Evolutionary conservation across 2,113 vertebrate genomes (phyloP).

Genomic region (Connochaetes taurinus): DNA sequence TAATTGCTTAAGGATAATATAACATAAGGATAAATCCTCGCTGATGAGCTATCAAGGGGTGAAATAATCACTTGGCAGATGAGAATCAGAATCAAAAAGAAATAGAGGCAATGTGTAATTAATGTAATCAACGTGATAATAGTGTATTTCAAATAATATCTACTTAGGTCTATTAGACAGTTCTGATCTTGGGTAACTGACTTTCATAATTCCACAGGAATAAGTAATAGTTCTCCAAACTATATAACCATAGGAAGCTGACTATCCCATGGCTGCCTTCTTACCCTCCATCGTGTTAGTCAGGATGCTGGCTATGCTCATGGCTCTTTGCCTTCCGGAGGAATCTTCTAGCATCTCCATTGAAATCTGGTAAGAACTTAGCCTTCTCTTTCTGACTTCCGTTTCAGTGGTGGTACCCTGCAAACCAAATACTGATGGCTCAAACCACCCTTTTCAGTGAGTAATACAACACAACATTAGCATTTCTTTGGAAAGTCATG

Average conservation of each 20-base stretch:
- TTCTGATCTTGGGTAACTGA: neutral
- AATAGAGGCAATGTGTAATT: neutral
- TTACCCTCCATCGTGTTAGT: slow-evolving; percentile 97
- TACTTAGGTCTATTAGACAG: neutral
- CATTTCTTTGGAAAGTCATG: slow-evolving; percentile 57
- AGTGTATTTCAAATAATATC: neutral
- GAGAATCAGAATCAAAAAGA: neutral
- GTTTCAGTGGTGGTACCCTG: slow-evolving; percentile 91
- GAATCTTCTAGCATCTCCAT: slow-evolving; percentile 89
- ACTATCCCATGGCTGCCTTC: neutral
- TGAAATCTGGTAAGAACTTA: slow-evolving; percentile 86
- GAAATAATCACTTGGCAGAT: neutral
- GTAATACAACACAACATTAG: neutral
- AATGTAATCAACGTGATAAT: neutral
- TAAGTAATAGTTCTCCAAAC: neutral
- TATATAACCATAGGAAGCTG: neutral
- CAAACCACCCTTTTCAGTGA: slow-evolving; percentile 60
- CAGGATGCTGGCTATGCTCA: slow-evolving; percentile 93
- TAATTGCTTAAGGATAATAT: neutral
- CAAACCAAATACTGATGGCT: slow-evolving; percentile 72
- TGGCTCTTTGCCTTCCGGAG: slow-evolving; percentile 86
- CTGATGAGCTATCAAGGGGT: neutral
- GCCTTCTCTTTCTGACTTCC: slow-evolving; percentile 85
- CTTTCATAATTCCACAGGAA: neutral
- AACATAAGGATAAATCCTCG: neutral